phyloP scores from a whole-genome alignment of 2,797 vertebrate species.

The Hirundo rustica region DNA sequence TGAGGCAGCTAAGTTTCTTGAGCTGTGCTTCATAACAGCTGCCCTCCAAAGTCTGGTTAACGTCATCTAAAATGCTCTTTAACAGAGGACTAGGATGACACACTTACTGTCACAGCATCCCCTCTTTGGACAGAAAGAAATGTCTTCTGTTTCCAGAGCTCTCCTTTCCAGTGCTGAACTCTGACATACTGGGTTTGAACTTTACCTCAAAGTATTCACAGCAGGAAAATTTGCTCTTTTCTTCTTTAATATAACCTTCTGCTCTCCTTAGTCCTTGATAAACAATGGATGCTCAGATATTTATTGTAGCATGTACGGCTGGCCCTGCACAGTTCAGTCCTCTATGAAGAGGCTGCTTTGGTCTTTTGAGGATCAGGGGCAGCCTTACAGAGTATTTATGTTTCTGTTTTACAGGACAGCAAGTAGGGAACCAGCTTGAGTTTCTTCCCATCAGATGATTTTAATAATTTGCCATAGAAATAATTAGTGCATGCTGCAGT shows the following conservation, averaged over 20 bases:
- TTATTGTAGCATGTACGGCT: not conserved
- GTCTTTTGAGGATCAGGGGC: not conserved
- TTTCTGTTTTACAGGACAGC: not conserved
- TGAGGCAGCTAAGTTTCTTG: slow-evolving; percentile 28
- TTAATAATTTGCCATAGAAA: not conserved
- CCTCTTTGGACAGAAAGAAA: not conserved
- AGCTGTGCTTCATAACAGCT: slow-evolving; percentile 36
- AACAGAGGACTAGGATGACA: not conserved
- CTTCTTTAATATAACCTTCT: not conserved
- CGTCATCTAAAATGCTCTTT: slow-evolving; percentile 24
- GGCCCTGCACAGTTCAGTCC: not conserved
- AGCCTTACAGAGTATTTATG: not conserved
- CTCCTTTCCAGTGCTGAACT: not conserved
- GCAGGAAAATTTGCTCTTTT: not conserved
- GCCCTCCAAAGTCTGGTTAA: slow-evolving; percentile 46
- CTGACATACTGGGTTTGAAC: not conserved
- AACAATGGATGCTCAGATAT: not conserved
- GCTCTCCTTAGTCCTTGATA: not conserved
- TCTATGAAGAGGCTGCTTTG: not conserved
- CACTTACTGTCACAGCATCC: not conserved
- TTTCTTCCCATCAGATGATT: not conserved
- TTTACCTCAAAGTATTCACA: not conserved
- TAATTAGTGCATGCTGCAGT: not conserved
- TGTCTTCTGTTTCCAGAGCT: not conserved
- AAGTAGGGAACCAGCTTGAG: not conserved